phyloP scores from a whole-genome alignment of 2,113 vertebrate genomes.

The Tyto alba region DNA sequence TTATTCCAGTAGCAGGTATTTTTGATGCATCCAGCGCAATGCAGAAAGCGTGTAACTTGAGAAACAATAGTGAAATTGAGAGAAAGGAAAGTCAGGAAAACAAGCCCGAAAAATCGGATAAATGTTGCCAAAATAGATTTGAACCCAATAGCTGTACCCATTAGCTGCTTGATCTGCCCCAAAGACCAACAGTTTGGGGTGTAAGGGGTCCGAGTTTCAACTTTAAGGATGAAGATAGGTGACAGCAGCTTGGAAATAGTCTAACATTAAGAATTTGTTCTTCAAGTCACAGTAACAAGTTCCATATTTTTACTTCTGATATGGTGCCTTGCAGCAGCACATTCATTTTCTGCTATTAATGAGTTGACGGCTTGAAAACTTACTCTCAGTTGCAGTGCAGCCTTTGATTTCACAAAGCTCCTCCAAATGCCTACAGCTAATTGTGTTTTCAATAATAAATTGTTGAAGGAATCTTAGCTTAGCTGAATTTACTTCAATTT shows the following conservation, averaged over 20 bases:
- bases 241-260: not conserved
- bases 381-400: constrained; percentile 28
- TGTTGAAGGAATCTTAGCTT: constrained; percentile 54
- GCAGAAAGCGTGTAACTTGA: not conserved
- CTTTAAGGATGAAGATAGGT: not conserved
- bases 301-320: constrained; percentile 19
- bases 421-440: constrained; percentile 60
- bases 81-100: not conserved
- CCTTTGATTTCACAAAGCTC: constrained; percentile 66
- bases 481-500: constrained; percentile 45
- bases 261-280: constrained; percentile 9
- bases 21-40: not conserved
- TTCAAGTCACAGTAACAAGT: not conserved
- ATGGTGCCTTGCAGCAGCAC: constrained; percentile 52
- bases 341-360: constrained; percentile 60
- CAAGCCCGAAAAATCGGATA: not conserved
- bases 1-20: not conserved
- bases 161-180: not conserved
- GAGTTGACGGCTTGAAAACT: constrained; percentile 44
- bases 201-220: not conserved
- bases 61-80: not conserved
- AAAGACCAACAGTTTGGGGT: not conserved
- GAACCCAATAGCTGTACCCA: not conserved
- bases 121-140: not conserved
- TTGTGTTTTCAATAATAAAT: constrained; percentile 67